Evolutionary conservation across 2,888 invertebrate genomes (phyloP).

Genomic region (Oeneis ivallda): DNA sequence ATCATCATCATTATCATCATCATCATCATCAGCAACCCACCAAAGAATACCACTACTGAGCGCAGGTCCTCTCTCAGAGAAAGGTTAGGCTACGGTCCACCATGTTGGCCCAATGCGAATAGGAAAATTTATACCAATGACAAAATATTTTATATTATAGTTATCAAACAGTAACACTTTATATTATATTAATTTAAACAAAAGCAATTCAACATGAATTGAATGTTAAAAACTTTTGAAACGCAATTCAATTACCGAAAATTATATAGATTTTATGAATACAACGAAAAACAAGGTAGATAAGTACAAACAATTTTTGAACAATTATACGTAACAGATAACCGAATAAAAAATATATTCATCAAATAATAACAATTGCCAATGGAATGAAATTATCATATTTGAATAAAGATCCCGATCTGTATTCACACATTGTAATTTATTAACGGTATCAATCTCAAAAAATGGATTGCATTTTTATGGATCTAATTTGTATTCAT

Average conservation of each 20-base stretch:
- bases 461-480: slow-evolving; percentile 22
- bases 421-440: slow-evolving; percentile 27
- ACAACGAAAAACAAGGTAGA: slow-evolving; percentile 6
- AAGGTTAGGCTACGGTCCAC: too few relatives aligned
- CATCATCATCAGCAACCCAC: too few relatives aligned
- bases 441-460: slow-evolving; percentile 22
- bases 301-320: slow-evolving; percentile 19
- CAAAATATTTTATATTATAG: too few relatives aligned
- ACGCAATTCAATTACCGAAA: slow-evolving; percentile 8
- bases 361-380: slow-evolving; percentile 20
- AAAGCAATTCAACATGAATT: slow-evolving; percentile 5
- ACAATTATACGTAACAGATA: slow-evolving; percentile 20
- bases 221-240: not conserved
- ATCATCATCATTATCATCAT: too few relatives aligned
- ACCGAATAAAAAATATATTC: slow-evolving; percentile 22
- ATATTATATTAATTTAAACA: not conserved
- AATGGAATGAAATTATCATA: slow-evolving; percentile 25
- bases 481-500: slow-evolving; percentile 20
- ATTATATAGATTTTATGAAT: slow-evolving; percentile 1
- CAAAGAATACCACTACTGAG: too few relatives aligned
- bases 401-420: slow-evolving; percentile 22
- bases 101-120: too few relatives aligned
- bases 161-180: too few relatives aligned
- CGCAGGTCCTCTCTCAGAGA: too few relatives aligned
- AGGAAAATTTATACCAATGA: too few relatives aligned